Evolutionary conservation across 1,140 invertebrate species (phyloP), one percentile per base, ranked within the genome.

Genomic region (Cyrtorhinus lividipennis): DNA sequence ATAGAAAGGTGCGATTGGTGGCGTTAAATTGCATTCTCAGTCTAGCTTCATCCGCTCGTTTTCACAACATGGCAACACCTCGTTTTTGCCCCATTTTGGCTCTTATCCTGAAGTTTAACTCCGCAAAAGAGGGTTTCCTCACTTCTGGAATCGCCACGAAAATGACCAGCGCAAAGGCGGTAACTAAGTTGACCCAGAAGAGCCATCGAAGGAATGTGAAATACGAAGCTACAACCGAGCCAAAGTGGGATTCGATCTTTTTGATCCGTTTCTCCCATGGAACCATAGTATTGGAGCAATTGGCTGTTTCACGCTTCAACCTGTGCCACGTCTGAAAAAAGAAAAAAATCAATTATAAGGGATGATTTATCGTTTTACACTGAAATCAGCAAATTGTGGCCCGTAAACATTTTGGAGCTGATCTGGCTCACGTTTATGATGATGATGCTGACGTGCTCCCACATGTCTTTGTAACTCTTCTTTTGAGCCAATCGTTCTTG

Each of bases 181-280:
- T 92, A 64, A 93, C 87, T 44, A 94, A 78, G 73, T 97, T 98
- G 27, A 97, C 87, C 86, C 92, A 96, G 75, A 98, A 92, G 5
- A 98, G 78, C 95, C 95, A 98, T 53, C 95, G 80, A 0, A 98
- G 79, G 73, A 98, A 98, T 15, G 86, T 93, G 73, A 98, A 98
- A 75, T 98, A 98, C 0, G 95, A 98, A 0, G 95, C 93, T 10
- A 98, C 95, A 0, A 93, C 95, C 0, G 94, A 96, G 8, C 95
- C 95, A 71, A 98, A 98, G 75, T 98, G 94, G 56, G 92, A 96
- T 77, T 98, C 95, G 58, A 98, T 98, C 74, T 90, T 85, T 77
- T 98, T 98, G 67, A 98, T 96, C 48, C 91, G 81, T 63, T 86
- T 76, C 73, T 98, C 92, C 95, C 95, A 98, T 0, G 94, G 95